Evolutionary conservation across 1,140 invertebrate genomes (phyloP).

Genomic region (Dinoponera quadriceps): DNA sequence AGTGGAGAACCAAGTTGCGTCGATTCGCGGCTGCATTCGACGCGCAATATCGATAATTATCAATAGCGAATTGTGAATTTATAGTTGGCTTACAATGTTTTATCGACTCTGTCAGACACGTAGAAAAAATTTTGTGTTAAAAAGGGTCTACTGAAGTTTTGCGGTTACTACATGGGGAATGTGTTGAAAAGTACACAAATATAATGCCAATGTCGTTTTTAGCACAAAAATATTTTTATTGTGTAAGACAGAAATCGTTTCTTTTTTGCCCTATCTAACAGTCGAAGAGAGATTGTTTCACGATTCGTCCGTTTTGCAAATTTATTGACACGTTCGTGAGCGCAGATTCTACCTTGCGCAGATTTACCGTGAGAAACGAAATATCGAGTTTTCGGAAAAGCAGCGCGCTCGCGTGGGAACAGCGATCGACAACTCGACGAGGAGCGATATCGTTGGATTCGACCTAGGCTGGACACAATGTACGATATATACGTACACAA

Average conservation of each 20-base stretch:
- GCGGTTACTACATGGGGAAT: no score
- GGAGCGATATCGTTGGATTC: conserved; percentile 55
- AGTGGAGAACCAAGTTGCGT: background rate
- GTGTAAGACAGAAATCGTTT: no score
- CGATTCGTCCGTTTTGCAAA: background rate
- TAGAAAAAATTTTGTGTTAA: no score
- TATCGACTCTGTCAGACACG: no score
- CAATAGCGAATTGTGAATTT: no score
- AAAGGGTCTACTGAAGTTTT: no score
- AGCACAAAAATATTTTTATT: no score
- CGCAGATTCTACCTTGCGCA: background rate
- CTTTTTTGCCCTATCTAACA: no score
- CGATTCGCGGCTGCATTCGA: background rate
- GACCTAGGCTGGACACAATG: conserved; percentile 53
- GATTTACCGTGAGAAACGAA: background rate
- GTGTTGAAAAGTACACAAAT: no score
- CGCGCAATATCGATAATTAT: no score
- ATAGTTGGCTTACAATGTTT: no score
- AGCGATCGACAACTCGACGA: conserved; percentile 11
- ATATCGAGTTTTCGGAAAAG: background rate
- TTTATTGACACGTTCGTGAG: background rate
- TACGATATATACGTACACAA: conserved; percentile 44
- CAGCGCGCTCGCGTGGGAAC: background rate
- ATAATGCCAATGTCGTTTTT: no score
- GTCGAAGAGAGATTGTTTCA: background rate